Evolutionary conservation across 1,140 invertebrate species (phyloP).

Genomic region (Bradysia coprophila): DNA sequence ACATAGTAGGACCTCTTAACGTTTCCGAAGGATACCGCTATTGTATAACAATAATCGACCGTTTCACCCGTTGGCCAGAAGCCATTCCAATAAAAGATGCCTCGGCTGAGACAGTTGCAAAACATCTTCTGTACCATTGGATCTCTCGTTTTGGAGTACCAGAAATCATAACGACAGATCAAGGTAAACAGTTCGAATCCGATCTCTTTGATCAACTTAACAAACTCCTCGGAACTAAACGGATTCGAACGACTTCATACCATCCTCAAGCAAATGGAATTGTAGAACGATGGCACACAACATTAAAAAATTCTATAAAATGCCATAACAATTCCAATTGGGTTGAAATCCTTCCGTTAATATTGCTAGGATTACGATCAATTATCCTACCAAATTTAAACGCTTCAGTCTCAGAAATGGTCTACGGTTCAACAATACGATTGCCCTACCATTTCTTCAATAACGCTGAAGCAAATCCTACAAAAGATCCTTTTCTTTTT

Average conservation of each 20-base stretch:
- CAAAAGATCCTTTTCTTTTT: too few relatives aligned
- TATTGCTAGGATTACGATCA: constrained; percentile 16
- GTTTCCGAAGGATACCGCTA: constrained; percentile 7
- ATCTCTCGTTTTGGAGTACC: constrained; percentile 11
- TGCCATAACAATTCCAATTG: constrained; percentile 9
- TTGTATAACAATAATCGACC: constrained; percentile 14
- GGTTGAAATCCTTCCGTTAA: constrained; percentile 12
- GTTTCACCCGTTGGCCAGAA: constrained; percentile 22
- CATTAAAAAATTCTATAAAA: constrained; percentile 14
- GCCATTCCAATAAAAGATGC: constrained; percentile 16
- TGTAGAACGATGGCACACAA: constrained; percentile 17
- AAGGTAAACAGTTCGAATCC: constrained; percentile 18
- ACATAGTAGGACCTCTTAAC: constrained; percentile 13
- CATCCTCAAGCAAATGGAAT: constrained; percentile 18
- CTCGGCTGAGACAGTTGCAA: constrained; percentile 11
- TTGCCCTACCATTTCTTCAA: too few relatives aligned
- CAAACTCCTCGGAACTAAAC: constrained; percentile 8
- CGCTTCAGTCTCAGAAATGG: constrained; percentile 13
- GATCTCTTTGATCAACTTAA: constrained; percentile 10
- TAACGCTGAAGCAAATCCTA: too few relatives aligned
- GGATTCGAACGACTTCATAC: constrained; percentile 13
- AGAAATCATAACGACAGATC: constrained; percentile 14
- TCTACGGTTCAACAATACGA: constrained; percentile 17
- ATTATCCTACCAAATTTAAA: constrained; percentile 12
- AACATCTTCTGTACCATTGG: constrained; percentile 14